A percentile compares a stretch with the other conserved stretches of the same genome.
phyloP scores from a whole-genome alignment of 1,140 invertebrate species.

The Whitmania pigra region DNA sequence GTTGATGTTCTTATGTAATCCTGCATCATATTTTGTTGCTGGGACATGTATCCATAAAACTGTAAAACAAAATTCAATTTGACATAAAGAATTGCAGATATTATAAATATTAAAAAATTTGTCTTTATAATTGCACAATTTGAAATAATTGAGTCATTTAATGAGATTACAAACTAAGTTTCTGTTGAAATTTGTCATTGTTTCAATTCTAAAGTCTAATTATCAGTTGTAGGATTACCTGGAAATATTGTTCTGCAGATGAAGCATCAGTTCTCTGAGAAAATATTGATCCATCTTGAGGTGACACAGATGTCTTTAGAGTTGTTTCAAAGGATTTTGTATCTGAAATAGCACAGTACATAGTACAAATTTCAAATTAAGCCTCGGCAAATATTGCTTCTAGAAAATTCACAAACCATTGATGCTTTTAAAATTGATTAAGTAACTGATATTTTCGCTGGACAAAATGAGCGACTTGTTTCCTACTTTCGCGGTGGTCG shows the following conservation, averaged over 20 bases:
- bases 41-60: slow-evolving; percentile 95
- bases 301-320: slow-evolving; percentile 30
- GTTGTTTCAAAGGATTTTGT: slow-evolving; percentile 15
- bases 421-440: slow-evolving; percentile 33
- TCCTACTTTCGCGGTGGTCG: slow-evolving; percentile 33
- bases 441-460: slow-evolving; percentile 29
- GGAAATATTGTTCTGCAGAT: slow-evolving; percentile 88
- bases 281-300: slow-evolving; percentile 53
- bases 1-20: slow-evolving; percentile 96
- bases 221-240: slow-evolving; percentile 38
- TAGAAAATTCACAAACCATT: slow-evolving; percentile 28
- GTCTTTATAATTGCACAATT: not conserved
- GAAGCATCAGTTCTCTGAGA: slow-evolving; percentile 91
- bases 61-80: slow-evolving; percentile 48
- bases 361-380: no score
- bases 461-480: slow-evolving; percentile 32
- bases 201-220: not conserved
- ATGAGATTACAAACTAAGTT: not conserved
- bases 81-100: not conserved
- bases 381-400: no score
- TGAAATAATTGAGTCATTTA: not conserved
- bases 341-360: not conserved
- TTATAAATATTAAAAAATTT: no score
- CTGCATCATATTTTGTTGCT: slow-evolving; percentile 99
- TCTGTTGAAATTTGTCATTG: no score